phyloP scores from a whole-genome alignment of 2,888 invertebrate species.

The Rhodophaea formosa region DNA sequence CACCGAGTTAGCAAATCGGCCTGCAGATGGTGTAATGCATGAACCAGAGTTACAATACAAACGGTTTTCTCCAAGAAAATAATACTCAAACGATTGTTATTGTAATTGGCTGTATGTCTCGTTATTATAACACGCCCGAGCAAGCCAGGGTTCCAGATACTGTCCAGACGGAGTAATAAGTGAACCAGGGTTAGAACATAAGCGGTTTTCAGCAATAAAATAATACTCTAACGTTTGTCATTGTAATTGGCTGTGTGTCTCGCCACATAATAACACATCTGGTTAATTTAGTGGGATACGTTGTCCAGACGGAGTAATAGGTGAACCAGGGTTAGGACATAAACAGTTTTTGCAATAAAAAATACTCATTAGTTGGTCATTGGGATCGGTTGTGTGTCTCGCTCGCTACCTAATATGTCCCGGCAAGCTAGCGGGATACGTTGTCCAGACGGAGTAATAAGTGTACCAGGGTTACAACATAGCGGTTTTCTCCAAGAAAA shows the following conservation, averaged over 20 bases:
- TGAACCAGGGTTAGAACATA: not conserved
- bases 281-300: too few species aligned
- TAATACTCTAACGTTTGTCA: not conserved
- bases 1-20: not conserved
- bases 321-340: not conserved
- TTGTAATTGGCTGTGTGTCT: not conserved
- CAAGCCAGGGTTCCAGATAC: too few species aligned
- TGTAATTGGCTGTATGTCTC: too few species aligned
- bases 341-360: too few species aligned
- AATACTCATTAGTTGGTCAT: too few species aligned
- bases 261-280: not conserved
- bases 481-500: too few species aligned
- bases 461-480: not conserved
- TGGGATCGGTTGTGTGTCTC: not conserved
- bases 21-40: not conserved
- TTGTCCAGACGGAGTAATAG: too few species aligned
- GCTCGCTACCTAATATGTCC: too few species aligned
- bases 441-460: not conserved
- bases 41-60: not conserved
- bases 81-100: too few species aligned
- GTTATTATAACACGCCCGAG: too few species aligned
- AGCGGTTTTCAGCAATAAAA: not conserved
- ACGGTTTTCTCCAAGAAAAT: too few species aligned
- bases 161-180: too few species aligned
- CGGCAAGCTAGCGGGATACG: not conserved